Evolutionary conservation across 2,888 invertebrate species (phyloP), one percentile per base, ranked within the genome.

Genomic region (Athalia rosae): DNA sequence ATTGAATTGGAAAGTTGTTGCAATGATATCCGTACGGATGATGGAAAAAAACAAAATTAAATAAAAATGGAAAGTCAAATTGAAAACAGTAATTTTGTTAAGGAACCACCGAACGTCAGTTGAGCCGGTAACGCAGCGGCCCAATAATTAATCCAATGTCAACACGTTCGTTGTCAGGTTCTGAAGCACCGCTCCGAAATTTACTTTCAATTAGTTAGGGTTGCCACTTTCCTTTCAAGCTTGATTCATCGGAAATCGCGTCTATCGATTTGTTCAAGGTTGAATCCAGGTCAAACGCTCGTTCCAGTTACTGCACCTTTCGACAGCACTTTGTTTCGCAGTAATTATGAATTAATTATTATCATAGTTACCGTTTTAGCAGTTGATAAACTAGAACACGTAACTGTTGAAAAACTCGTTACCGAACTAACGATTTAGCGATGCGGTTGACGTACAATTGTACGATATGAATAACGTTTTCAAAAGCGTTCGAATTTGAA

Each of bases 111-210:
- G 58, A 13, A 71, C 58, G 45, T 71, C 56, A 13, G 71, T 41
- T 71, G 4, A 53, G 67, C 28, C 53, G 67, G 28, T 50, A 67
- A 45, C 53, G 15, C 71, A 45, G 4, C 56, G 56, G 45, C 13
- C 58, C 45, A 71, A 56, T 71, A 71, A 58, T 71, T 71, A 58
- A 71, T 71, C 71, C 13, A 71, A 71, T 71, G 56, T 45, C 56
- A 71, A 45, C 71, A 58, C 13, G 13, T 13, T 71, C 58, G 69
- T 71, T 58, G 71, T 11, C 56, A n/a, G 11, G 13, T 71, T 71
- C 71, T 9, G 71, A 43, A 56, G 58, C 71, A 11, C 4, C 56
- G 71, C 15, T 58, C 28, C 45, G 15, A 45, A 71, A 71, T 58
- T 13, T 71, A 58, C 43, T 71, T 71, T 58, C 71, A 43, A 71